Evolutionary conservation across 2,888 invertebrate species (phyloP).

Genomic region (Eupithecia dodoneata): DNA sequence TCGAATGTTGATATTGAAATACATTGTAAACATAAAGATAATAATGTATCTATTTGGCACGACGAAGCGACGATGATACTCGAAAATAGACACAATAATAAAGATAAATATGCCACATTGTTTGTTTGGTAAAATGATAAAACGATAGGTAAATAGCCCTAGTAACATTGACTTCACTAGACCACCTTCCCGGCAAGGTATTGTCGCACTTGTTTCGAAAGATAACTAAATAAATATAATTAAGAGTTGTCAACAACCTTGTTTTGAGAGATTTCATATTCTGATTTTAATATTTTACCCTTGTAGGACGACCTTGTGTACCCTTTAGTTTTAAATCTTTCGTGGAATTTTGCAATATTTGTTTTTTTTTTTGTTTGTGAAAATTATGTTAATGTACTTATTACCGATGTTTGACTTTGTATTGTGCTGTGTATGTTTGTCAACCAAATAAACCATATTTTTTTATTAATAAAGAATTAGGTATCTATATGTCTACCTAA

Average conservation of each 20-base stretch:
- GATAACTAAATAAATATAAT: background rate
- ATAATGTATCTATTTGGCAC: slow-evolving; percentile 51
- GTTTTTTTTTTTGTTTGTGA: no score
- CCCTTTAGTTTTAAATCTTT: no score
- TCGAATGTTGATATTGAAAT: slow-evolving; percentile 50
- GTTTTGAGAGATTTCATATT: no score
- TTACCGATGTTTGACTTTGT: no score
- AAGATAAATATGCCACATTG: background rate
- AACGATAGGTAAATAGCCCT: background rate
- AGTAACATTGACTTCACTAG: background rate
- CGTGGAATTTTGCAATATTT: no score
- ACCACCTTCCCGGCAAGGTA: background rate
- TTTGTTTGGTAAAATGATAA: slow-evolving; percentile 3
- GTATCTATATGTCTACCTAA: no score
- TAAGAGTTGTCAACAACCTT: no score
- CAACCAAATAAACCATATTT: no score
- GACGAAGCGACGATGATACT: slow-evolving; percentile 7
- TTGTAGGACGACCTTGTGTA: background rate
- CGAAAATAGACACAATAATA: slow-evolving; percentile 7
- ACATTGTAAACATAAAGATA: slow-evolving; percentile 45
- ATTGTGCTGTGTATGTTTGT: no score
- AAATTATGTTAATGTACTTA: no score
- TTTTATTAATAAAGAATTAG: no score
- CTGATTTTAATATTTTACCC: background rate
- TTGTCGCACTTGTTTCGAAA: background rate